Evolutionary conservation across 2,888 invertebrate species (phyloP).

Genomic region (Eulithis testata): DNA sequence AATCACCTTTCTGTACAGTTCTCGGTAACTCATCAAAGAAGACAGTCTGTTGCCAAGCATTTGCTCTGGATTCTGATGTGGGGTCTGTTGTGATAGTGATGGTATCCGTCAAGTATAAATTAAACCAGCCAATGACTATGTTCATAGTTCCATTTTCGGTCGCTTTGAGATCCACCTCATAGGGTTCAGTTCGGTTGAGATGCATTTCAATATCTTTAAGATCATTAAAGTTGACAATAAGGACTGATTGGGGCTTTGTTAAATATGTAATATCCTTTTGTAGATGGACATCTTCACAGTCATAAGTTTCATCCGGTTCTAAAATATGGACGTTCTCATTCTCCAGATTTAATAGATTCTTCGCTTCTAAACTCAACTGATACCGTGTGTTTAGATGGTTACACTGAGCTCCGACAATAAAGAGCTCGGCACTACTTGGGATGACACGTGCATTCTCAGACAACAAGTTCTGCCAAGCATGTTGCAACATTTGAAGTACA

Average conservation of each 20-base stretch:
- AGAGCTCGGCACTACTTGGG: conserved; percentile 86
- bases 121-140: conserved; percentile 89
- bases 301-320: conserved; percentile 85
- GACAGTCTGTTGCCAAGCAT: conserved; percentile 92
- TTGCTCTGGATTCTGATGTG: conserved; percentile 66
- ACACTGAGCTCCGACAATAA: conserved; percentile 86
- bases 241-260: conserved; percentile 82
- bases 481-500: conserved; percentile 86
- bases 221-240: conserved; percentile 87
- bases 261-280: conserved; percentile 83
- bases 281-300: conserved; percentile 87
- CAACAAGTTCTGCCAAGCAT: conserved; percentile 88
- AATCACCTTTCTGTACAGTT: conserved; percentile 55
- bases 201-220: conserved; percentile 72
- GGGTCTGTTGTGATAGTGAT: conserved; percentile 87
- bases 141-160: conserved; percentile 83
- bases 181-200: conserved; percentile 64
- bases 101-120: conserved; percentile 87
- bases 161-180: conserved; percentile 64
- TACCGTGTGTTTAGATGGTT: conserved; percentile 76
- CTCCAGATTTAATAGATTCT: conserved; percentile 59
- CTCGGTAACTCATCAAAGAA: conserved; percentile 84
- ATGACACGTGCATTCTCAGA: conserved; percentile 79
- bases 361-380: conserved; percentile 60
- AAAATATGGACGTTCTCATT: conserved; percentile 40